These are phyloP conservation scores for Synanthedon formicaeformis DNA, from an alignment of 2,888 invertebrate species.

Conservation along the genomic window DNA sequence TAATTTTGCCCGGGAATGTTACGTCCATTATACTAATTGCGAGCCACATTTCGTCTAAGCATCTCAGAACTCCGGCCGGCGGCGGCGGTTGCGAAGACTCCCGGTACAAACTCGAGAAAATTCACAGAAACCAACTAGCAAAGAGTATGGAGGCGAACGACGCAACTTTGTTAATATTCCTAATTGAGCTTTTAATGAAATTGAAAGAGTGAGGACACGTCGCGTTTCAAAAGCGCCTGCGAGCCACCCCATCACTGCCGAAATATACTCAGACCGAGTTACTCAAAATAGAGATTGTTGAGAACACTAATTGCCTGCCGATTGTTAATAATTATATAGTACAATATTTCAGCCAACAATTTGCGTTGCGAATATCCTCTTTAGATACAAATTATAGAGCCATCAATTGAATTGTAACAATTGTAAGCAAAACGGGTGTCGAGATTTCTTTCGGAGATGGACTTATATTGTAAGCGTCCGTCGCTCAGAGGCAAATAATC, in stretches of 20 bases:
- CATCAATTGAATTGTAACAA: constrained; percentile 19
- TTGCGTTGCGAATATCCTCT: background rate
- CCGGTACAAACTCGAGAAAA: constrained; percentile 56
- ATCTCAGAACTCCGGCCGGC: constrained; percentile 54
- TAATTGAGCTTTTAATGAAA: constrained; percentile 70
- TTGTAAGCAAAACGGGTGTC: constrained; percentile 50
- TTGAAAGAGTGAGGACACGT: constrained; percentile 61
- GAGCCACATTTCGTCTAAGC: constrained; percentile 63
- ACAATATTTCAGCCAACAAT: too few species aligned
- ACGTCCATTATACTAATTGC: constrained; percentile 68
- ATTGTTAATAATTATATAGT: constrained; percentile 44
- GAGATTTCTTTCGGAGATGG: constrained; percentile 38
- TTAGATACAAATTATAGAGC: too few species aligned
- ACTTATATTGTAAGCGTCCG: constrained; percentile 44
- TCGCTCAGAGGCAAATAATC: constrained; percentile 54
- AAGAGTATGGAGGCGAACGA: constrained; percentile 56
- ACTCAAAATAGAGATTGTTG: constrained; percentile 47
- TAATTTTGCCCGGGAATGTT: constrained; percentile 55
- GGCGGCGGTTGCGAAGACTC: constrained; percentile 42
- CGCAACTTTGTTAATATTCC: constrained; percentile 60
- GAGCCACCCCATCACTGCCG: constrained; percentile 36
- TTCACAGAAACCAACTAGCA: constrained; percentile 49
- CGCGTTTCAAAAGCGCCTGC: constrained; percentile 38
- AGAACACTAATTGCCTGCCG: constrained; percentile 59
- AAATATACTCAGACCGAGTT: constrained; percentile 63